Percentiles rank a stretch among this genome's conserved stretches.
Evolutionary conservation across 2,888 invertebrate genomes (phyloP).

Genomic region (Ametastegia equiseti): DNA sequence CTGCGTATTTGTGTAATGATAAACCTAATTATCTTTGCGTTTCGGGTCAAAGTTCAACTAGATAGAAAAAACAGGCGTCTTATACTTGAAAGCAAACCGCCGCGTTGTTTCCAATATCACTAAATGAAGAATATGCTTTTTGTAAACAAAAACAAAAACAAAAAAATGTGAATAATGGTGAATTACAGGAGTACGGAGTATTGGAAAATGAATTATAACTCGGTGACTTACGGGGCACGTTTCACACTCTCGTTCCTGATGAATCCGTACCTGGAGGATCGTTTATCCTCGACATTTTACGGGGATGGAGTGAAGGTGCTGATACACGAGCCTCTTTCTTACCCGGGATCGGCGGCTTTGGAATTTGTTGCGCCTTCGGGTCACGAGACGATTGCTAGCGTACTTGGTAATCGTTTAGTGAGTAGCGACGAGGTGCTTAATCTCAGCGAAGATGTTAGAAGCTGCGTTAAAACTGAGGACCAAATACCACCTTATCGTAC

Average conservation of each 20-base stretch:
- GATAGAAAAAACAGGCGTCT: not conserved
- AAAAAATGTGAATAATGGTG: not conserved
- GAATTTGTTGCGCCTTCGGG: constrained; percentile 59
- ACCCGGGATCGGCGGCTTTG: constrained; percentile 62
- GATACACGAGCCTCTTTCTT: constrained; percentile 68
- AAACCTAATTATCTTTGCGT: too few relatives aligned
- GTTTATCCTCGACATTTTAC: constrained; percentile 58
- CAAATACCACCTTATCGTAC: constrained; percentile 60
- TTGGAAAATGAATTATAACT: not conserved
- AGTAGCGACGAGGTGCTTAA: constrained; percentile 60
- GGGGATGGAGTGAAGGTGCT: constrained; percentile 65
- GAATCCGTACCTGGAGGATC: constrained; percentile 55
- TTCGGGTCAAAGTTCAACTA: constrained; percentile 14
- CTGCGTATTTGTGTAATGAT: too few relatives aligned
- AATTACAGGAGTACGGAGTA: not conserved
- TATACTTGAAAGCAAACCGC: constrained; percentile 1
- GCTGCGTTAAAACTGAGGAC: constrained; percentile 63
- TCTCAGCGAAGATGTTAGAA: constrained; percentile 57
- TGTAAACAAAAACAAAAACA: not conserved
- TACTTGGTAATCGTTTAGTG: constrained; percentile 56
- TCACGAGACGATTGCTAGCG: constrained; percentile 59
- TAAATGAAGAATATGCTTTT: not conserved
- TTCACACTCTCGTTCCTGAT: constrained; percentile 61
- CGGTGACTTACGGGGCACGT: constrained; percentile 56
- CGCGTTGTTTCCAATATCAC: not conserved